These are phyloP conservation scores for Onychomys arenicola DNA, from an alignment of 2,797 vertebrate species.

Conservation along the genomic window DNA sequence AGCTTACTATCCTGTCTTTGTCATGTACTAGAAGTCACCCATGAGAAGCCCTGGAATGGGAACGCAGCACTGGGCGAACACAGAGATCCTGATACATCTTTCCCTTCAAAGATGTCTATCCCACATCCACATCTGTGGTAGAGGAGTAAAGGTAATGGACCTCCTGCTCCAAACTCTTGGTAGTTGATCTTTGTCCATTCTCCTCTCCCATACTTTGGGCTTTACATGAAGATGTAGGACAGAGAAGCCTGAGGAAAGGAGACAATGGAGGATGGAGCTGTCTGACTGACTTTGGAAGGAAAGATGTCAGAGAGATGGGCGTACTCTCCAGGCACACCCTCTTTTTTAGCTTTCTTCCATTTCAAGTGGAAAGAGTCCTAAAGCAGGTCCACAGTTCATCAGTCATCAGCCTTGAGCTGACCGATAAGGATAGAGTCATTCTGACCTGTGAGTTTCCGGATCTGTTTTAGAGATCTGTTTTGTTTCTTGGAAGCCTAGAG, in stretches of 20 bases:
- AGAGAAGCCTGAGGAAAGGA: not conserved
- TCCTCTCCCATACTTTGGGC: constrained; percentile 22
- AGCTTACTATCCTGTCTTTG: not conserved
- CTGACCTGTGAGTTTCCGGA: constrained; percentile 68
- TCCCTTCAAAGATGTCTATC: constrained; percentile 21
- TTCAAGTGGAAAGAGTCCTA: not conserved
- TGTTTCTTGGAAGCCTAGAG: constrained; percentile 66
- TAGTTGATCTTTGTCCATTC: not conserved
- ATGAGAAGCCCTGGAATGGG: not conserved
- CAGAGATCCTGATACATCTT: not conserved
- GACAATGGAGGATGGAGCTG: not conserved
- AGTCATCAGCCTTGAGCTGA: constrained; percentile 5
- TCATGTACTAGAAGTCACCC: not conserved
- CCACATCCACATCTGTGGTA: not conserved
- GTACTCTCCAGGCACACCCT: not conserved
- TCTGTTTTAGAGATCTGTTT: constrained; percentile 23
- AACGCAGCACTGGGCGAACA: not conserved
- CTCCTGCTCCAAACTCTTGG: constrained; percentile 29
- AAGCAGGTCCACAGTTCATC: not conserved
- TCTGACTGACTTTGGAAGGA: constrained; percentile 9
- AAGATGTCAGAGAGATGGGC: not conserved
- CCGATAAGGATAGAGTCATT: constrained; percentile 19
- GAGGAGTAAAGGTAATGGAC: not conserved
- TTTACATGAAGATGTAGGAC: constrained; percentile 44
- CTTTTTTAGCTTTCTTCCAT: constrained; percentile 4